Percentiles rank a stretch among this genome's conserved stretches.
Conservation (phyloP, 2,888 invertebrate species). For the Heliconius erato region DNA sequence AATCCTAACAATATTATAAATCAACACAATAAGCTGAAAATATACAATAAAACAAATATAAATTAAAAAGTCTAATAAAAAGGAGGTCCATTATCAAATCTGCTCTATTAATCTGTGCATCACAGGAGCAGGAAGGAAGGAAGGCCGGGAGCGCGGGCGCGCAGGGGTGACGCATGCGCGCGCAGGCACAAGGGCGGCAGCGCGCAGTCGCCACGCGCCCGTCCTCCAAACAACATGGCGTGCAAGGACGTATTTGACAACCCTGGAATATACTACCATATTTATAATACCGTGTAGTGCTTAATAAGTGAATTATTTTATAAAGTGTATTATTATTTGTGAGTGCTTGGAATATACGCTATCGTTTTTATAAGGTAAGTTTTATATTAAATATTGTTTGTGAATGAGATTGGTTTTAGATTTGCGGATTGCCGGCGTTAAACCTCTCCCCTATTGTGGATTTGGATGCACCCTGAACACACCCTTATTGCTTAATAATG, state of each 20-base stretch:
- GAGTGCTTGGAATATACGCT: slow-evolving; percentile 63
- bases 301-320: slow-evolving; percentile 57
- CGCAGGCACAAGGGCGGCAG: slow-evolving; percentile 66
- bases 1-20: not conserved
- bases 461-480: slow-evolving; percentile 32
- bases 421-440: slow-evolving; percentile 24
- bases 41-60: not conserved
- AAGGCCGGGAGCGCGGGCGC: slow-evolving; percentile 61
- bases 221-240: slow-evolving; percentile 80
- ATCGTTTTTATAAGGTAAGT: slow-evolving; percentile 74
- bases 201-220: slow-evolving; percentile 84
- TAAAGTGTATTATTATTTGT: slow-evolving; percentile 65
- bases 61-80: slow-evolving; percentile 13
- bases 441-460: slow-evolving; percentile 19
- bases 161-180: slow-evolving; percentile 77
- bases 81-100: slow-evolving; percentile 46
- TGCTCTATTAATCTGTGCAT: slow-evolving; percentile 45
- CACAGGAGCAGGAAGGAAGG: slow-evolving; percentile 55
- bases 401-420: slow-evolving; percentile 11
- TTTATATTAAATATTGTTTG: slow-evolving; percentile 28
- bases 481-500: slow-evolving; percentile 32
- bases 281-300: slow-evolving; percentile 55
- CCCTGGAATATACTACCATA: slow-evolving; percentile 66
- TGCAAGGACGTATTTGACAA: slow-evolving; percentile 78
- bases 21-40: not conserved